Evolutionary conservation across 2,797 vertebrate species (phyloP).

Genomic region (Protosalanx chinensis): DNA sequence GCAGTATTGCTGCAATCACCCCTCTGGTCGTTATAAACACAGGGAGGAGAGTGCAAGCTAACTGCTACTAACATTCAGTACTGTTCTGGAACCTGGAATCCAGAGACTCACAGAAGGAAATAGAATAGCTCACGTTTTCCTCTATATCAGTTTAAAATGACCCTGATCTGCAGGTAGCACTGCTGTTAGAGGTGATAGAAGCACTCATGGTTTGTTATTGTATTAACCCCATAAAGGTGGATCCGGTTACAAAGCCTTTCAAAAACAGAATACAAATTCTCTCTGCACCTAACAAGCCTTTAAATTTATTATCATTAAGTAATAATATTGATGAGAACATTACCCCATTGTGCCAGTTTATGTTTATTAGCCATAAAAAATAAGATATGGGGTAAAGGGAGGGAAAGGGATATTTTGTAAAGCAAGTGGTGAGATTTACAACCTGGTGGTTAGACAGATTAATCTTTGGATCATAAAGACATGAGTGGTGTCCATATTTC

Average conservation of each 20-base stretch:
- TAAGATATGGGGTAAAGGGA: constrained; percentile 76
- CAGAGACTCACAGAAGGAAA: background rate
- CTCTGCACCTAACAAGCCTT: constrained; percentile 45
- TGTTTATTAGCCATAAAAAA: constrained; percentile 80
- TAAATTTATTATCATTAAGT: constrained; percentile 75
- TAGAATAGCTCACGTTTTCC: background rate
- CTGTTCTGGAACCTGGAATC: background rate
- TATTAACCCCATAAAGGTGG: background rate
- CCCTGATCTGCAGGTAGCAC: background rate
- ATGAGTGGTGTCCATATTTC: constrained; percentile 64
- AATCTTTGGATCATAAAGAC: constrained; percentile 77
- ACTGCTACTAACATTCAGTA: background rate
- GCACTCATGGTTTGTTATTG: background rate
- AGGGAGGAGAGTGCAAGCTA: background rate
- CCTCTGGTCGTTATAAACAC: constrained; percentile 14
- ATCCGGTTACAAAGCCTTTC: background rate
- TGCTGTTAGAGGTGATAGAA: background rate
- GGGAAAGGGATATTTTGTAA: constrained; percentile 76
- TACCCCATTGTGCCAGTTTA: constrained; percentile 73
- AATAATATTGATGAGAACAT: constrained; percentile 78
- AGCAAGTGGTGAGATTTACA: constrained; percentile 71
- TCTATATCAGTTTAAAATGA: background rate
- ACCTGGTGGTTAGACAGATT: constrained; percentile 65
- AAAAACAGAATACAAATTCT: constrained; percentile 7
- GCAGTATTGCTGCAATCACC: constrained; percentile 10